Conservation (phyloP, 2,888 invertebrate genomes). For the Herminia tarsipennalis region DNA sequence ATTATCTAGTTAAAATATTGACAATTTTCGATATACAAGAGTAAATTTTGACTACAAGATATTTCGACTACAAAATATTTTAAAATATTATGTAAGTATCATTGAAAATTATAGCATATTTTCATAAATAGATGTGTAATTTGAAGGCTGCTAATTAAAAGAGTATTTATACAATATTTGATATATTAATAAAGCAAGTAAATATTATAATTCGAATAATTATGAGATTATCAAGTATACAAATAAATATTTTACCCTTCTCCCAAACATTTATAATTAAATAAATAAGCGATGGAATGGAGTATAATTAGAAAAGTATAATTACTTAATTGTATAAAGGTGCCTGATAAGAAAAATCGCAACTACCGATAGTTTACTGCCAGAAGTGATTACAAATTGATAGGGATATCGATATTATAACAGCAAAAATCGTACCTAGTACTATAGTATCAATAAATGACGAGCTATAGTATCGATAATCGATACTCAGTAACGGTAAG, state of each 20-base stretch:
- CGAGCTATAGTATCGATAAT: no score
- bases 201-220: constrained; percentile 15
- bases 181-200: constrained; percentile 20
- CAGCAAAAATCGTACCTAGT: no score
- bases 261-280: no score
- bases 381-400: no score
- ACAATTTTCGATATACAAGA: constrained; percentile 12
- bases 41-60: constrained; percentile 35
- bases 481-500: no score
- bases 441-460: no score
- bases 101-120: constrained; percentile 9
- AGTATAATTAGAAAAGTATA: no score
- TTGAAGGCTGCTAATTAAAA: constrained; percentile 7
- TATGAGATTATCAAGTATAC: constrained; percentile 26
- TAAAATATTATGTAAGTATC: constrained; percentile 21
- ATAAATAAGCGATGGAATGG: constrained; percentile 38
- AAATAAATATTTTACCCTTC: no score
- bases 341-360: no score
- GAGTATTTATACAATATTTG: constrained; percentile 10
- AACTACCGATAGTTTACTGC: no score
- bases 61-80: constrained; percentile 15
- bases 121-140: constrained; percentile 1
- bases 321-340: no score
- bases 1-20: constrained; percentile 17
- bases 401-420: no score